Base-by-base conservation (phyloP, 2,888 invertebrate genomes). In the Laothoe populi region DNA sequence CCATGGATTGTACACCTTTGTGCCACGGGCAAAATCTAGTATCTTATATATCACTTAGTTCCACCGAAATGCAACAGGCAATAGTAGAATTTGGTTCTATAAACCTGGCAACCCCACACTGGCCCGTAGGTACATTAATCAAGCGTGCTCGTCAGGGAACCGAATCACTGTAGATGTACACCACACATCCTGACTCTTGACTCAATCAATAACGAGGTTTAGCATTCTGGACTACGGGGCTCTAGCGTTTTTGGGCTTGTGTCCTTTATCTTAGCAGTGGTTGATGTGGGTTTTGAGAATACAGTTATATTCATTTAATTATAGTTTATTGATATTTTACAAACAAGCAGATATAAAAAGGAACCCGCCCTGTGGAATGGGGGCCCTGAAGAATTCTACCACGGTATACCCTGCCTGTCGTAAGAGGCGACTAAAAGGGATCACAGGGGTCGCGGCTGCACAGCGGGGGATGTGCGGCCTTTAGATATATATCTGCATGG, bases 121-220 rank as follows among this genome's bases (percentile, higher is more conserved):
- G 0, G 0, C 31, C 13, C 19, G 53, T 35, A 31, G 4, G 53
- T 19, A 53, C 53, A 53, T 53, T 53, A 35, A 53, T 53, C 53
- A 53, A 19, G 35, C 53, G 53, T 11, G 31, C 35, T 31, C 63
- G 71, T 63, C 71, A 65, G 69, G 65, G 68, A 57, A 70, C 72
- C 74, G 74, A 78, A 78, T 78, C 76, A 73, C 78, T 77, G 79
- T 79, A 77, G 79, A 75, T 74, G 76, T 75, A 70, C 64, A 67
- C 71, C 65, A 42, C 45, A 26, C 42, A 40, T n/a, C 38, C 10
- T 26, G 4, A 26, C 4, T 26, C 35, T 44, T 58, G 23, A 57
- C 53, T 53, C 49, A 53, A 53, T 53, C 53, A 53, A 53, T 53
- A 53, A 31, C 19, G 31, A 31, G 19, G 1, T 16, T 31, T 7